A percentile compares a stretch with the other conserved stretches of the same genome.
Evolutionary conservation across 64 coral and sea anemone species (phyloP).

Genomic region (Astreopora myriophthalma): DNA sequence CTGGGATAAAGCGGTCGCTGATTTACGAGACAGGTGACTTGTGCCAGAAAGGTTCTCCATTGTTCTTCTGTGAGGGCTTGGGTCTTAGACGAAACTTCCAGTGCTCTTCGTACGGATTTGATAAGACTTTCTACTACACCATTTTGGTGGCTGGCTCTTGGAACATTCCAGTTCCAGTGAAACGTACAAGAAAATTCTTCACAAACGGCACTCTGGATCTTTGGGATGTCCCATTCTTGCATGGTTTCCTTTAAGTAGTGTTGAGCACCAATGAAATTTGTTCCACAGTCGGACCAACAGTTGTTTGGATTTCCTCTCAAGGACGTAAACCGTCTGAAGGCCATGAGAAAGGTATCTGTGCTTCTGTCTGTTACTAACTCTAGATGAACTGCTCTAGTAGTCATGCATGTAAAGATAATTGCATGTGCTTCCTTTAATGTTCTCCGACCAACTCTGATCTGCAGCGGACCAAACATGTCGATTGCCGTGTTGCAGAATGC

Average conservation of each 20-base stretch:
- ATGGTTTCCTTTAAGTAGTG: background rate
- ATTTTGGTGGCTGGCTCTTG: conserved; percentile 59
- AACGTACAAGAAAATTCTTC: conserved; percentile 5
- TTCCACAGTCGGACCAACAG: conserved; percentile 26
- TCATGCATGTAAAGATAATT: background rate
- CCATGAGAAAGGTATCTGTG: conserved; percentile 34
- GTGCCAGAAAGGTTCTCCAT: conserved; percentile 43
- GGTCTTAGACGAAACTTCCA: conserved; percentile 26
- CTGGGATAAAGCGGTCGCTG: background rate
- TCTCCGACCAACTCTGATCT: conserved; percentile 15
- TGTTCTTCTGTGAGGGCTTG: conserved; percentile 66
- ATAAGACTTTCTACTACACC: conserved; percentile 61
- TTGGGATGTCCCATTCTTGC: conserved; percentile 16
- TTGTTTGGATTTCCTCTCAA: conserved; percentile 5
- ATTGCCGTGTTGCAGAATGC: background rate
- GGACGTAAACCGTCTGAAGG: background rate
- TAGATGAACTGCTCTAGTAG: background rate
- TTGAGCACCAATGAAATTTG: conserved; percentile 31
- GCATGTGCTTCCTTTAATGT: background rate
- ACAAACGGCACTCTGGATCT: background rate
- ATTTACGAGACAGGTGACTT: conserved; percentile 57
- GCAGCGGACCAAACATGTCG: background rate
- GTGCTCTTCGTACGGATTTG: conserved; percentile 41
- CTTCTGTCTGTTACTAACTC: conserved; percentile 32
- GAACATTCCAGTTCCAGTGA: conserved; percentile 56